Percentiles rank a stretch among this genome's conserved stretches.
phyloP scores from a whole-genome alignment of 2,113 vertebrate species.

The Semicossyphus pulcher region DNA sequence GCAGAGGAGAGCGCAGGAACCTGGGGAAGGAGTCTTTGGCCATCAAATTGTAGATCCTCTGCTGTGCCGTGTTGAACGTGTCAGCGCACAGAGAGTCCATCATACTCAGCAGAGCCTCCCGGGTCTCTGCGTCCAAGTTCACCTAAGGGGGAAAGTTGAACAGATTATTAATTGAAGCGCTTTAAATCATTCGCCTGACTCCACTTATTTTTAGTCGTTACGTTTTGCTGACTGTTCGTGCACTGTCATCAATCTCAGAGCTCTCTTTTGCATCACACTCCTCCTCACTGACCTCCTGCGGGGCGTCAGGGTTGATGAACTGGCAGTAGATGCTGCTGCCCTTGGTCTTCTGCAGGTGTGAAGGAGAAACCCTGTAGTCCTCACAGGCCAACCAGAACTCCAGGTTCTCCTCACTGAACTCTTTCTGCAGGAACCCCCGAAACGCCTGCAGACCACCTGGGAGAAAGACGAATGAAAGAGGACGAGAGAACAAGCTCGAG shows the following conservation, averaged over 20 bases:
- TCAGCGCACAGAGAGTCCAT: conserved; percentile 81
- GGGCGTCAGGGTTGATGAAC: conserved; percentile 88
- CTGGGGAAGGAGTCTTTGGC: conserved; percentile 93
- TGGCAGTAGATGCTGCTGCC: conserved; percentile 88
- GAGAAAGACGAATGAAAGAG: conserved; percentile 31
- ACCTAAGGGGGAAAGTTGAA: conserved; percentile 83
- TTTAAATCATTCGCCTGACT: background rate
- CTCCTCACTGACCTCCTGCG: conserved; percentile 85
- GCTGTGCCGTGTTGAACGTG: conserved; percentile 88
- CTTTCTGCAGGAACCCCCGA: conserved; percentile 89
- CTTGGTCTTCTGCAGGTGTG: conserved; percentile 81
- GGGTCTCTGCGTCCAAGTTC: conserved; percentile 93
- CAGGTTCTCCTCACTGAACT: conserved; percentile 95
- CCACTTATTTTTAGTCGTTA: background rate
- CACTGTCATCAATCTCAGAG: too few relatives aligned
- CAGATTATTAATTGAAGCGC: background rate
- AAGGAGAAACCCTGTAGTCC: conserved; percentile 87
- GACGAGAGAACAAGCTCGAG: background rate
- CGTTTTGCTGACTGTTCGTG: background rate
- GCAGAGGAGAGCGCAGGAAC: conserved; percentile 89
- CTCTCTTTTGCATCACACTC: background rate
- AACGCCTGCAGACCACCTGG: conserved; percentile 88
- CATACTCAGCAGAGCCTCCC: conserved; percentile 84
- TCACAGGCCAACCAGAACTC: conserved; percentile 95
- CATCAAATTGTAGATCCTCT: conserved; percentile 91